A percentile compares a stretch with the other conserved stretches of the same genome.
Evolutionary conservation across 2,797 vertebrate genomes (phyloP).

Genomic region (Diceros bicornis): DNA sequence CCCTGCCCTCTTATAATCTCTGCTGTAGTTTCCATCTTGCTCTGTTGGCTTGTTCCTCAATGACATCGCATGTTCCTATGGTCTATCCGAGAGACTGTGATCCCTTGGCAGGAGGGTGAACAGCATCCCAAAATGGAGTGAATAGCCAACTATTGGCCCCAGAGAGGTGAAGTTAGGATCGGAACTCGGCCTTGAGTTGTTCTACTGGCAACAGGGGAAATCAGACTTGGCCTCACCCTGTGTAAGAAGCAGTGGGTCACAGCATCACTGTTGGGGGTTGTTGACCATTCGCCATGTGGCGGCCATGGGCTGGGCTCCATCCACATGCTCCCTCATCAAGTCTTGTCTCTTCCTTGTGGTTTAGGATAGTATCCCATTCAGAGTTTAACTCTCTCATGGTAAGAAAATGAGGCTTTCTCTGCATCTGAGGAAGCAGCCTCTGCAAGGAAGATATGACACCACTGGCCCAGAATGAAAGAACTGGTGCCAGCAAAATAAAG

Average conservation of each 20-base stretch:
- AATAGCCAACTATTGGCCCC: not conserved
- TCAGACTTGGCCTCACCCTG: not conserved
- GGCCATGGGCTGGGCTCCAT: rapidly evolving
- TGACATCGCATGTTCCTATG: not conserved
- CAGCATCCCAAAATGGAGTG: not conserved
- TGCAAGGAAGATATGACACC: not conserved
- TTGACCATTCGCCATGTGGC: not conserved
- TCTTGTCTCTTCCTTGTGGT: not conserved
- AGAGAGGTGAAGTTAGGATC: not conserved
- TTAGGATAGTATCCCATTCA: not conserved
- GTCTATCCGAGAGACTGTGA: not conserved
- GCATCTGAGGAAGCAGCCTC: not conserved
- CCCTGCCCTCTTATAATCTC: not conserved
- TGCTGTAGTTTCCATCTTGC: rapidly evolving
- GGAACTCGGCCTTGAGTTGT: not conserved
- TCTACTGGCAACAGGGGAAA: not conserved
- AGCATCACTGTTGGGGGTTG: not conserved
- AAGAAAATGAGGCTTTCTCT: not conserved
- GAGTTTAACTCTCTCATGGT: not conserved
- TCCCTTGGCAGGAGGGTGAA: not conserved
- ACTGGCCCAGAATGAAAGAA: not conserved
- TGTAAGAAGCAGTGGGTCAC: not conserved
- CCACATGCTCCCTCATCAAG: not conserved
- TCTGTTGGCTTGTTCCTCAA: not conserved
- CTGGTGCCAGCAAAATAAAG: not conserved